phyloP scores from a whole-genome alignment of 2,888 invertebrate species.

The Lochmaea crataegi region DNA sequence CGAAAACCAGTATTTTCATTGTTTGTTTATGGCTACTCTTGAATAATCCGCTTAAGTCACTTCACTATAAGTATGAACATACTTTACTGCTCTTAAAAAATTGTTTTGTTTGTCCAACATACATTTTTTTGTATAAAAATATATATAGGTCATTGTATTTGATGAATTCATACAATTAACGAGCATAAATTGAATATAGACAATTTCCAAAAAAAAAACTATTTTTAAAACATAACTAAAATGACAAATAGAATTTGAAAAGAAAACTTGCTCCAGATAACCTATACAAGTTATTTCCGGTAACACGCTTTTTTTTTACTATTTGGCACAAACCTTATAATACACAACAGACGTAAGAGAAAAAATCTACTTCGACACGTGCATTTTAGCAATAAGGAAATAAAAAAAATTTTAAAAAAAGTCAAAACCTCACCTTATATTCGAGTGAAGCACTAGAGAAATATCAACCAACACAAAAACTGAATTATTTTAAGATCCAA shows the following conservation, averaged over 20 bases:
- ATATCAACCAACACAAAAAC: background rate
- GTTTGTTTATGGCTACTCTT: no score
- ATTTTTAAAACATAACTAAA: background rate
- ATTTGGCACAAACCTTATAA: conserved; percentile 25
- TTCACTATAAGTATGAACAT: no score
- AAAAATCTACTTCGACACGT: conserved; percentile 22
- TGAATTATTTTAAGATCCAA: conserved; percentile 7
- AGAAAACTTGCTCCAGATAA: conserved; percentile 26
- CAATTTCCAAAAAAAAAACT: background rate
- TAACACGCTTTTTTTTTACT: conserved; percentile 24
- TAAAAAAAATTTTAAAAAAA: background rate
- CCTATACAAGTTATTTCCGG: conserved; percentile 34
- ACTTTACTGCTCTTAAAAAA: no score
- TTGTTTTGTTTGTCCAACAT: no score
- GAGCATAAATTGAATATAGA: background rate
- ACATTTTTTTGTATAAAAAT: background rate
- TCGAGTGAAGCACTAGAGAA: background rate
- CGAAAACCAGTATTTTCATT: no score
- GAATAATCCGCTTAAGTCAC: no score
- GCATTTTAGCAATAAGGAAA: background rate
- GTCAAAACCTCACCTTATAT: conserved; percentile 5
- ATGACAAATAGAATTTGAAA: background rate
- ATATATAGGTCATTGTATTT: background rate
- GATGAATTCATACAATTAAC: background rate
- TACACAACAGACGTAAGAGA: conserved; percentile 2